phyloP scores from a whole-genome alignment of 2,888 invertebrate genomes.

The Luperina nickerlii region DNA sequence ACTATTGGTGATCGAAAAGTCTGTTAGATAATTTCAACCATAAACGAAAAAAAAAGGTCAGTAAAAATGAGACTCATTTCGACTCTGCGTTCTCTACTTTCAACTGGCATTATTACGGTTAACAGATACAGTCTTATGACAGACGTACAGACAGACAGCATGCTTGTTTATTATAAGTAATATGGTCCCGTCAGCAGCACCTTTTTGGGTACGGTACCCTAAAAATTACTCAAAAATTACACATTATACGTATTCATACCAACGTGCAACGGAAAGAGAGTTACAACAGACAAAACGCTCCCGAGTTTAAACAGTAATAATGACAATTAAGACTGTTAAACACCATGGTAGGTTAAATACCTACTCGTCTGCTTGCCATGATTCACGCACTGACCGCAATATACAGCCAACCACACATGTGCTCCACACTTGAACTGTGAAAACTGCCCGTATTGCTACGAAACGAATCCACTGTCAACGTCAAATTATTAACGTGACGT shows the following conservation, averaged over 20 bases:
- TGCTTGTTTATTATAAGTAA: background rate
- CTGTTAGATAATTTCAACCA: background rate
- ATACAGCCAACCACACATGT: constrained; percentile 9
- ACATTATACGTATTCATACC: background rate
- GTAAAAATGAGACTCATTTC: background rate
- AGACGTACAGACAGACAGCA: background rate
- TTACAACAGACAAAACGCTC: constrained; percentile 20
- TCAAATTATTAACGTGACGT: background rate
- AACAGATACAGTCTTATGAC: background rate
- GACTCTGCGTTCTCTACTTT: background rate
- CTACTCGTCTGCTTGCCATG: constrained; percentile 41
- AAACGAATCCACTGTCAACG: background rate
- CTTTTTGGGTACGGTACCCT: background rate
- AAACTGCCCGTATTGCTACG: background rate
- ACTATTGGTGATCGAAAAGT: background rate
- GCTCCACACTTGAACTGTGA: constrained; percentile 1
- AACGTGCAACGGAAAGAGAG: constrained; percentile 15
- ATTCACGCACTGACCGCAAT: constrained; percentile 56
- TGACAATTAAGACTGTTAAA: constrained; percentile 56
- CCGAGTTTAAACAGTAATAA: constrained; percentile 49
- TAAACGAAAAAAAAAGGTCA: background rate
- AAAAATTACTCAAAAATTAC: background rate
- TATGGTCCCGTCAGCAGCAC: background rate
- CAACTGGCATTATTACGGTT: background rate
- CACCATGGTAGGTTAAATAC: constrained; percentile 48